Percentiles rank a stretch among this genome's conserved stretches.
Conservation (phyloP, 2,797 vertebrate genomes). For the Spatula clypeata region DNA sequence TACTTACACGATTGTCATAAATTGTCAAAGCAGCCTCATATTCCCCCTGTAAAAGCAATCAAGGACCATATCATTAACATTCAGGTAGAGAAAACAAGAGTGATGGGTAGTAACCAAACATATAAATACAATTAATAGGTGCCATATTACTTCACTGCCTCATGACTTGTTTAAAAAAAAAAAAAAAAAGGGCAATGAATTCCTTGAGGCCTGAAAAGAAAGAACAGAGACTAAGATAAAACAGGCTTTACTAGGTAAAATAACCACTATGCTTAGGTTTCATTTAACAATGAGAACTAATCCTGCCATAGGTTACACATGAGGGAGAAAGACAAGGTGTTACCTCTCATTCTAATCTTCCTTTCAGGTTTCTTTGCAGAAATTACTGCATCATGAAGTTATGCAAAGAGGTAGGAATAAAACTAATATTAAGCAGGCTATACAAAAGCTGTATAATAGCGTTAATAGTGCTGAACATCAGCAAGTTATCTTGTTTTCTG, state of each 20-base stretch:
- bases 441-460: not conserved
- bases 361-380: not conserved
- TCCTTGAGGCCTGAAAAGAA: not conserved
- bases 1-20: constrained; percentile 91
- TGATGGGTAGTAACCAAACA: not conserved
- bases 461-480: not conserved
- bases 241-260: not conserved
- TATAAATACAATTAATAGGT: not conserved
- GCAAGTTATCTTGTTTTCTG: not conserved
- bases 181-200: not conserved
- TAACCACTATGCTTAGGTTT: not conserved
- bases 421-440: not conserved
- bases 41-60: constrained; percentile 87
- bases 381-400: not conserved
- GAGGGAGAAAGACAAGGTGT: not conserved
- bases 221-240: not conserved
- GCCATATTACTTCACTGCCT: not conserved
- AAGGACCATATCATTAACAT: not conserved
- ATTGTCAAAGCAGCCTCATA: constrained; percentile 92
- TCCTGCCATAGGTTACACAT: not conserved
- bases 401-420: not conserved
- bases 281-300: not conserved
- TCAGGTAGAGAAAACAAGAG: not conserved
- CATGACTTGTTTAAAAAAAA: not conserved
- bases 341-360: not conserved